Conservation (phyloP, 2,888 invertebrate species). For the Incurvaria masculella region DNA sequence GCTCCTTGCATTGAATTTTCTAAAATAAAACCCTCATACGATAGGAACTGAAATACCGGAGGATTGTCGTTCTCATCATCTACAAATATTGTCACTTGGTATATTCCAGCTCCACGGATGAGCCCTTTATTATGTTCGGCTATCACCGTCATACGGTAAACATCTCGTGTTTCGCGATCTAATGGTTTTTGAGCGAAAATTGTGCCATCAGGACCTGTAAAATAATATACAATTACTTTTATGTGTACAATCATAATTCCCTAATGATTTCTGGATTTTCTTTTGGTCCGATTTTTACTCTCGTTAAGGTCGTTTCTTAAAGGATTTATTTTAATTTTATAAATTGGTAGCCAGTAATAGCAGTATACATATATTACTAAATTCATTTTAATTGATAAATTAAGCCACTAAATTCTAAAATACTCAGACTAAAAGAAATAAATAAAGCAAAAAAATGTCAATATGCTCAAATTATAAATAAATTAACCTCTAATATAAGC, state of each 20-base stretch:
- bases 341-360: conserved; percentile 3
- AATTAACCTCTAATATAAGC: too few relatives aligned
- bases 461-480: too few relatives aligned
- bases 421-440: too few relatives aligned
- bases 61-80: conserved; percentile 88
- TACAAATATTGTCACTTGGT: conserved; percentile 75
- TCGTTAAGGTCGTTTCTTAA: neutral
- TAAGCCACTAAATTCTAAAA: too few relatives aligned
- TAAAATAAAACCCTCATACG: conserved; percentile 72
- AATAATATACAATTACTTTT: too few relatives aligned
- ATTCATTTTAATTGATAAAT: too few relatives aligned
- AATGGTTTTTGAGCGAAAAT: conserved; percentile 73
- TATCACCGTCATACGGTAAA: conserved; percentile 74
- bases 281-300: neutral
- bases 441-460: too few relatives aligned
- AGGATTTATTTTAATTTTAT: conserved; percentile 3
- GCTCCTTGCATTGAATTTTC: conserved; percentile 74
- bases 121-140: conserved; percentile 72
- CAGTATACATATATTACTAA: neutral
- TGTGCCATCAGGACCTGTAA: conserved; percentile 64
- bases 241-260: too few relatives aligned
- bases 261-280: too few relatives aligned
- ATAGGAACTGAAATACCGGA: conserved; percentile 68
- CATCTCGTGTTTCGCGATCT: conserved; percentile 71
- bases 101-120: conserved; percentile 69